These are phyloP conservation scores for Pogonophryne albipinna DNA, from an alignment of 2,797 vertebrate genomes.

Conservation along the genomic window DNA sequence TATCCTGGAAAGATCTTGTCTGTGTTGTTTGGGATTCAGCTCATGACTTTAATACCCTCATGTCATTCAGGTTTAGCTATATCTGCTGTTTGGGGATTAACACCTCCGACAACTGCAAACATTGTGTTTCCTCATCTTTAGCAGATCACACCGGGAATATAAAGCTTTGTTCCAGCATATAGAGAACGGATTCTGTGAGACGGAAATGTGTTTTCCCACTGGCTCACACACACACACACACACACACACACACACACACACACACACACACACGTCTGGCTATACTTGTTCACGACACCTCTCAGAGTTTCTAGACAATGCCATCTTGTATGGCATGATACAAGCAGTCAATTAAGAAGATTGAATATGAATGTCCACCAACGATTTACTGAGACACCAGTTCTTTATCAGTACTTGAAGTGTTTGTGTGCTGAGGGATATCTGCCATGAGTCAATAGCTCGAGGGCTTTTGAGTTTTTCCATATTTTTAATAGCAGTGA, in stretches of 20 bases:
- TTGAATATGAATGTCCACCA: conserved; percentile 8
- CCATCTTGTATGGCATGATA: background rate
- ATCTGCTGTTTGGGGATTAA: conserved; percentile 76
- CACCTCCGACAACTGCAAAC: conserved; percentile 73
- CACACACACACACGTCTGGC: background rate
- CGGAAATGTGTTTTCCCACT: conserved; percentile 17
- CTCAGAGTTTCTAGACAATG: conserved; percentile 11
- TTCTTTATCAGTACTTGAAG: conserved; percentile 18
- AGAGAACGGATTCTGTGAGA: conserved; percentile 29
- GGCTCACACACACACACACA: background rate
- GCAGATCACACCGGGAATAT: conserved; percentile 58
- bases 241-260: no score
- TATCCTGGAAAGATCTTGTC: conserved; percentile 51
- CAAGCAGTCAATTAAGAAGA: background rate
- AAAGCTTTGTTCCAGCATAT: conserved; percentile 42
- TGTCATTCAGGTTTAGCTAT: conserved; percentile 72
- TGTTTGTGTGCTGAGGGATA: conserved; percentile 32
- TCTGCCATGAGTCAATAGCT: conserved; percentile 42
- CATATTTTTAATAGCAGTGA: conserved; percentile 23
- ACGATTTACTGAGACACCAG: background rate
- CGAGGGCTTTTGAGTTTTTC: conserved; percentile 14
- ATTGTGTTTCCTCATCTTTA: conserved; percentile 73
- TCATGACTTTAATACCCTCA: conserved; percentile 60
- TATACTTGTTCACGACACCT: conserved; percentile 34
- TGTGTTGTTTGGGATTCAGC: conserved; percentile 64